Percentiles rank a stretch among this genome's conserved stretches.
Evolutionary conservation across 2,888 invertebrate genomes (phyloP).

Genomic region (Melanchra persicariae): DNA sequence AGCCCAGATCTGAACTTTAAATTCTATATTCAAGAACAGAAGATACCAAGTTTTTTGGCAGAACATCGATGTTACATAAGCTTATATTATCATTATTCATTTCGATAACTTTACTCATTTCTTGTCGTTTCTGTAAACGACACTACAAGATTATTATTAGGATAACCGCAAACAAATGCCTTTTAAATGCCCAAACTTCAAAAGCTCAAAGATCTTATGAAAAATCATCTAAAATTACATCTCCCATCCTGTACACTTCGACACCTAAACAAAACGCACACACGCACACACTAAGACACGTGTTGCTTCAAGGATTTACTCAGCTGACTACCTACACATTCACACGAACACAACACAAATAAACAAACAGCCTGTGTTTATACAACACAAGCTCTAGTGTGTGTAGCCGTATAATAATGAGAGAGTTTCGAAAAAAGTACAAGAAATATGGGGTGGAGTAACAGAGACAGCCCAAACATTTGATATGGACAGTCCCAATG

Average conservation of each 20-base stretch:
- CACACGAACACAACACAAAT: conserved; percentile 68
- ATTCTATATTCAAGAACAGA: background rate
- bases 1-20: too few species aligned
- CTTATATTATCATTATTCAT: background rate
- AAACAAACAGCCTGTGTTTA: conserved; percentile 77
- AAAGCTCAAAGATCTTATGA: conserved; percentile 54
- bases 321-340: conserved; percentile 86
- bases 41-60: too few species aligned
- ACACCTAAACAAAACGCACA: conserved; percentile 72
- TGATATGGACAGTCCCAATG: conserved; percentile 51
- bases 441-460: conserved; percentile 80
- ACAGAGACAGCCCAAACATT: conserved; percentile 69
- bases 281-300: conserved; percentile 71
- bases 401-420: conserved; percentile 76
- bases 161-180: conserved; percentile 49
- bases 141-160: conserved; percentile 22
- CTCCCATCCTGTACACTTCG: conserved; percentile 67
- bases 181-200: conserved; percentile 45
- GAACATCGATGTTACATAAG: too few species aligned
- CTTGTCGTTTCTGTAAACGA: conserved; percentile 1
- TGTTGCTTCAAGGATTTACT: conserved; percentile 77
- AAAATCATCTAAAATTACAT: conserved; percentile 69
- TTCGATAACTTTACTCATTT: background rate
- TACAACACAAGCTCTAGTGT: conserved; percentile 74
- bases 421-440: conserved; percentile 87